Percentiles rank a stretch among this genome's conserved stretches.
These are phyloP conservation scores for Equus quagga DNA, from an alignment of 2,113 vertebrate species.

Conservation along the genomic window DNA sequence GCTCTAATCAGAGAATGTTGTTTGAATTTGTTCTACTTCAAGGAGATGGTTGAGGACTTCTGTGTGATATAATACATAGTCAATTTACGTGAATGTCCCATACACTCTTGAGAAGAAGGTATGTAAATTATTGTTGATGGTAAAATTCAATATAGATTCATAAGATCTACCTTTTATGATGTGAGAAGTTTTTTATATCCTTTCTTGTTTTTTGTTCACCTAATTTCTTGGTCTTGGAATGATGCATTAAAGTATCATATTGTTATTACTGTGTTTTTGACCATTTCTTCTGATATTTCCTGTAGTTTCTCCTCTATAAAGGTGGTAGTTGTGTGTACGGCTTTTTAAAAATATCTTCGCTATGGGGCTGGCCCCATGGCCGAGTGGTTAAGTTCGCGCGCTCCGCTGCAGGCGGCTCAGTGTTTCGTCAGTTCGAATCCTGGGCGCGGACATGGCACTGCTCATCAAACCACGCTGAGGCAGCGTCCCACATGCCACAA, in stretches of 20 bases:
- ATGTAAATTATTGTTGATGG: not conserved
- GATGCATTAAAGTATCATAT: not conserved
- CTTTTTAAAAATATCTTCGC: not conserved
- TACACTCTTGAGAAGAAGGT: not conserved
- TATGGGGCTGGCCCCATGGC: not conserved
- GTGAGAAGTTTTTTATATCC: not conserved
- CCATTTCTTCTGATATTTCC: not conserved
- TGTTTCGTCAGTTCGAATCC: no score
- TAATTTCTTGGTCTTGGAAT: not conserved
- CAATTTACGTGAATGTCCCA: not conserved
- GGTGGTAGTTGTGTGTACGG: not conserved
- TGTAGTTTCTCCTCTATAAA: constrained; percentile 7
- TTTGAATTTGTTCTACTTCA: not conserved
- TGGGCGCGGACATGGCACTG: no score
- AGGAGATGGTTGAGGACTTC: not conserved
- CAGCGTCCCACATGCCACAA: no score
- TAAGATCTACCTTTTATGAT: not conserved
- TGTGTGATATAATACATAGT: not conserved
- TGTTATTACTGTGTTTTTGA: not conserved
- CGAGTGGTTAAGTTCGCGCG: no score
- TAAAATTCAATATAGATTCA: not conserved
- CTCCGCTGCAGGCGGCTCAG: no score
- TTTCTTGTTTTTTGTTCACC: not conserved
- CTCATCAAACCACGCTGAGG: no score
- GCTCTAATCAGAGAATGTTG: not conserved